These are phyloP conservation scores for Scylla paramamosain DNA, from an alignment of 1,140 invertebrate genomes.

Conservation along the genomic window DNA sequence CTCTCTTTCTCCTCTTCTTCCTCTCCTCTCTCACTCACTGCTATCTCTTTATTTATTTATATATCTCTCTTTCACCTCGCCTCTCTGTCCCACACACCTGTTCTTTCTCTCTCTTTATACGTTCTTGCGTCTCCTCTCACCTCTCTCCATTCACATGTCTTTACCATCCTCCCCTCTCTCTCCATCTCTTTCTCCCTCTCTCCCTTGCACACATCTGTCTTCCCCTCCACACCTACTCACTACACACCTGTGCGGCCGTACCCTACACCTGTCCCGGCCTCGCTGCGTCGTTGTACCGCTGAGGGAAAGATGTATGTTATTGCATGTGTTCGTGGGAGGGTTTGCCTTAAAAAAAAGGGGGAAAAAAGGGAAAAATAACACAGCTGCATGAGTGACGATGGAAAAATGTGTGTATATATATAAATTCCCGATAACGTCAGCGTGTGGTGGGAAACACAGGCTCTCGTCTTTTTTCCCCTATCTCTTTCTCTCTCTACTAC, in stretches of 20 bases:
- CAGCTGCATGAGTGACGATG: not conserved
- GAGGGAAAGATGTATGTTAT: not conserved
- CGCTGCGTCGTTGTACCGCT: not conserved
- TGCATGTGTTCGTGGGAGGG: not conserved
- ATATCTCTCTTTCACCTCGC: not conserved
- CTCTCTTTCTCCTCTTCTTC: not conserved
- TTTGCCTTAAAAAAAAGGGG: too few relatives aligned
- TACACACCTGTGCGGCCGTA: not conserved
- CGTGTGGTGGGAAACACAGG: not conserved
- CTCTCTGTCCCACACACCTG: not conserved
- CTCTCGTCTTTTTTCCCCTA: too few relatives aligned
- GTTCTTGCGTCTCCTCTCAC: not conserved
- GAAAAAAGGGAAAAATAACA: not conserved
- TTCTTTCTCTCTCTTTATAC: not conserved
- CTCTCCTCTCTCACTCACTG: not conserved
- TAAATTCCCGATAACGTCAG: constrained; percentile 4
- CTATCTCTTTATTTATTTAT: not conserved
- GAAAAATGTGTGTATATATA: not conserved
- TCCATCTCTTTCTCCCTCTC: not conserved
- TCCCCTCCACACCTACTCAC: not conserved
- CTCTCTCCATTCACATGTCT: not conserved
- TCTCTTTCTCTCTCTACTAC: too few relatives aligned
- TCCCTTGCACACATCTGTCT: not conserved
- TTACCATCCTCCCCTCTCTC: not conserved
- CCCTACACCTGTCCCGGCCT: not conserved